Percentiles rank a stretch among this genome's conserved stretches.
These are phyloP conservation scores for Pollenia angustigena DNA, from an alignment of 2,888 invertebrate species.

Conservation along the genomic window DNA sequence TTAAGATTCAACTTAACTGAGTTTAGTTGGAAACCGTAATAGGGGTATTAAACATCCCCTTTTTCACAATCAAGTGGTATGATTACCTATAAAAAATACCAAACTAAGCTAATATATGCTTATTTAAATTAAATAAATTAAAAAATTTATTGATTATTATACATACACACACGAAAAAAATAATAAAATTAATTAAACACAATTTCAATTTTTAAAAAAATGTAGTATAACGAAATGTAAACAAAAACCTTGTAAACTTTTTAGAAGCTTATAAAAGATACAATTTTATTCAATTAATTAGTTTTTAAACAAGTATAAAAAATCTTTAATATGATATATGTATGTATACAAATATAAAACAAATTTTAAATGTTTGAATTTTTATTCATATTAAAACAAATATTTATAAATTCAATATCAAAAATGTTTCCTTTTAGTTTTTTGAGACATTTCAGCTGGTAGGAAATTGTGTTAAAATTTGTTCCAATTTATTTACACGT, in stretches of 20 bases:
- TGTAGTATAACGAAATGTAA: slow-evolving; percentile 1
- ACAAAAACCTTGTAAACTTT: slow-evolving; percentile 30
- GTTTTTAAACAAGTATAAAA: slow-evolving; percentile 35
- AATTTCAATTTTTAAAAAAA: background rate
- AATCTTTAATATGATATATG: background rate
- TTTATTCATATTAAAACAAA: slow-evolving; percentile 54
- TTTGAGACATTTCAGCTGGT: background rate
- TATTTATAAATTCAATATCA: slow-evolving; percentile 26
- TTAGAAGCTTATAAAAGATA: slow-evolving; percentile 40
- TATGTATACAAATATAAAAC: slow-evolving; percentile 12
- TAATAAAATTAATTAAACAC: background rate
- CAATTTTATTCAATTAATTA: slow-evolving; percentile 64
- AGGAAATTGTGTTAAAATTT: slow-evolving; percentile 6
- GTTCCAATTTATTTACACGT: slow-evolving; percentile 67
- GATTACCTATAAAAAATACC: no score
- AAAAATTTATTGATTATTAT: no score
- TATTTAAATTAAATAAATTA: no score
- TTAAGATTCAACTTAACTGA: no score
- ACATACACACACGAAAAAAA: background rate
- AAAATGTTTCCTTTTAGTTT: slow-evolving; percentile 25
- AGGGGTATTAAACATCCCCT: no score
- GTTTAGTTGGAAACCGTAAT: no score
- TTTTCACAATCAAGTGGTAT: no score
- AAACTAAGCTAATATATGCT: no score
- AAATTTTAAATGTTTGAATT: slow-evolving; percentile 53